Percentiles rank a stretch among this genome's conserved stretches.
Evolutionary conservation across 1,140 invertebrate genomes (phyloP).

Genomic region (Cotesia typhae): DNA sequence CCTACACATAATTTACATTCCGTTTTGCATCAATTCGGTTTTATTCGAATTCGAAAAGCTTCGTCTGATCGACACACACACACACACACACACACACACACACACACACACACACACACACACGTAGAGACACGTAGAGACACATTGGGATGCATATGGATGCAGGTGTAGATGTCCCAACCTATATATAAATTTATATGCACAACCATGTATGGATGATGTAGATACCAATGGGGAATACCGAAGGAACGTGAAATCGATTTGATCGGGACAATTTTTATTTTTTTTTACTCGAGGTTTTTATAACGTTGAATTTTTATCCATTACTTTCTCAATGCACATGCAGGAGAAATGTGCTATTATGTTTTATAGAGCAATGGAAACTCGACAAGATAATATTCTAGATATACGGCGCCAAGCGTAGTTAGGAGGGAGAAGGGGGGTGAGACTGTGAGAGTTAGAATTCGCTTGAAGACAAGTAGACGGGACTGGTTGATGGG

Average conservation of each 20-base stretch:
- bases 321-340: neutral
- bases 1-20: too few species aligned
- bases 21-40: too few species aligned
- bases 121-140: too few species aligned
- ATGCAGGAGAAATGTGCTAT: neutral
- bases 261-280: conserved; percentile 3
- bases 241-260: conserved; percentile 6
- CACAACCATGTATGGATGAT: conserved; percentile 6
- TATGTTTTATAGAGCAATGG: neutral
- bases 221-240: neutral
- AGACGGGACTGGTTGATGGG: too few species aligned
- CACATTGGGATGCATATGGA: too few species aligned
- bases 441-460: neutral
- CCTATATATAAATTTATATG: neutral
- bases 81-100: too few species aligned
- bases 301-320: conserved; percentile 2
- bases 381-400: conserved; percentile 14
- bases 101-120: too few species aligned
- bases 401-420: neutral
- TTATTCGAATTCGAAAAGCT: too few species aligned
- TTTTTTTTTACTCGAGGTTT: neutral
- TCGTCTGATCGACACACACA: too few species aligned
- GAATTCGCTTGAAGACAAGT: neutral
- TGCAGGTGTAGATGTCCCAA: too few species aligned
- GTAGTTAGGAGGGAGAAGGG: neutral